Evolutionary conservation across 2,797 vertebrate species (phyloP), one percentile per base, ranked within the genome.

Genomic region (Phalanger gymnotis): DNA sequence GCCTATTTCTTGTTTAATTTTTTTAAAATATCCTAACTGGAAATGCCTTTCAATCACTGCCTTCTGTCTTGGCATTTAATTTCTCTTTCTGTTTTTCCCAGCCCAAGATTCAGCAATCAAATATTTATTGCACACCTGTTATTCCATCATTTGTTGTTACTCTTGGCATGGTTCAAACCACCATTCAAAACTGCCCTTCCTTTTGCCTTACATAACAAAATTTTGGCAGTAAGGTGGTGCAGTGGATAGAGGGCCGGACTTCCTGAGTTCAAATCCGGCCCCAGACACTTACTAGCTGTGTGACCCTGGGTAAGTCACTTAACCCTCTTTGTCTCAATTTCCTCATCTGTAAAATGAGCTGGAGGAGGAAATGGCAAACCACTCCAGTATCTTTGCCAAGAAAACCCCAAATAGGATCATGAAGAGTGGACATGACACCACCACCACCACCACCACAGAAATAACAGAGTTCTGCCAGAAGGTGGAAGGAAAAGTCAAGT

Each of bases 161-260:
- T 98, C 97, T 98, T 99, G 98, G 98, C 99, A 98, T 99, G 99
- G 98, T 98, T 98, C 98, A 97, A 98, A 98, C 98, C 98, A 98
- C 98, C 94, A 97, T 98, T 97, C 97, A 96, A 95, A 98, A 98
- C 97, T 98, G 98, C 98, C 98, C 96, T 95, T 98, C 98, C 97
- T 98, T 22, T 98, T 97, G 97, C 98, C 98, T 99, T 98, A 97
- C 97, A 98, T 98, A 97, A 98, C 98, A 94, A 51, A 10, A 40
- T 95, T 96, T 90, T 73, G 66, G 66, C 66, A 73, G 19, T n/a
- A 6, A 9, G 14, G 66, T 40, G 5, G n/a, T 22, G 7, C 16
- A 2, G 14, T 40, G n/a, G 6, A 22, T n/a, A n/a, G 16, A 40
- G n/a, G 6, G n/a, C 14, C 34, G 5, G 16, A 5, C n/a, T 61